Evolutionary conservation across 2,113 vertebrate genomes (phyloP), one percentile per base, ranked within the genome.

Genomic region (Rana temporaria): DNA sequence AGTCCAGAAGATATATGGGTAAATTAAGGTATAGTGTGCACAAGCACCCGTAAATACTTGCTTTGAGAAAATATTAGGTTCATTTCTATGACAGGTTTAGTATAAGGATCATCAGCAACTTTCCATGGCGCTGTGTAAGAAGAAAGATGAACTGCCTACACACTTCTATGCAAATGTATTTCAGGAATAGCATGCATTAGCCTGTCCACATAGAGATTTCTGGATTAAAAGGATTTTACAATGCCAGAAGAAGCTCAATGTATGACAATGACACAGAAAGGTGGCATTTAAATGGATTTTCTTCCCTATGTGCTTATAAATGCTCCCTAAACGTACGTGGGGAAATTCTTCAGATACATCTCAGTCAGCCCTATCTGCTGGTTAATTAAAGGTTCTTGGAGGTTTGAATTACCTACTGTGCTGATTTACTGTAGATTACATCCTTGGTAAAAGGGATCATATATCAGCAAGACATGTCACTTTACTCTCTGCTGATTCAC

Each of bases 401-500:
- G 4, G 53, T 79, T 65, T 69, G 20, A 79, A 79, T 68, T 69
- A 79, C 55, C 38, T 20, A 19, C 53, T 32, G 78, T 42, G 55
- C 66, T 70, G 78, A 70, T 60, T 80, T 80, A 70, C 78, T 70
- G 57, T 60, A 80, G 66, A 80, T 70, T 70, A 71, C 34, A 30
- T 80, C 38, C 38, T 80, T 70, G 26, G 66, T 60, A 80, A 70
- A 80, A 42, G 26, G 55, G 55, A 69, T 80, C 65, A 38, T 80
- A 80, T 62, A 70, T 80, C 78, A 80, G 32, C n/a, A 26, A 53
- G 78, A 70, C 65, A 8, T 26, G 66, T 68, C 24, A 57, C 26
- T 79, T 38, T 79, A 79, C 69, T 70, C 66, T 60, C 53, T 80
- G 66, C 78, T 70, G 55, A 80, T 69, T 70, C 78, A 42, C 66